Evolutionary conservation across 2,797 vertebrate genomes (phyloP).

Genomic region (Hoplostethus mediterraneus): DNA sequence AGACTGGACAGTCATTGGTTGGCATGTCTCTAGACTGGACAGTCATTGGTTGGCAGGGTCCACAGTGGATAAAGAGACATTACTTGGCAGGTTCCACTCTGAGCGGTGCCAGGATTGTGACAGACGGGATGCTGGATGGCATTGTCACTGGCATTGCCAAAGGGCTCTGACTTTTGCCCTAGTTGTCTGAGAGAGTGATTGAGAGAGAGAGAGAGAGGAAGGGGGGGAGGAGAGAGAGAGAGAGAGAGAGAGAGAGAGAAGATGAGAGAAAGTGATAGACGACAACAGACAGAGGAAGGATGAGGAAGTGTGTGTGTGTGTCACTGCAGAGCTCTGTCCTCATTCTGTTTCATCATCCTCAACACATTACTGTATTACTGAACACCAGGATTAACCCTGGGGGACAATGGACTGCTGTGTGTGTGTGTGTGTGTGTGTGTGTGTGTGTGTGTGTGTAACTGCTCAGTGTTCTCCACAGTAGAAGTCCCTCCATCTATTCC

Average conservation of each 20-base stretch:
- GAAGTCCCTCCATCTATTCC: not conserved
- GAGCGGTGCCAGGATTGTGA: slow-evolving; percentile 64
- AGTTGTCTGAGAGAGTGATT: slow-evolving; percentile 52
- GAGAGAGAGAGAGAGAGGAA: slow-evolving; percentile 1
- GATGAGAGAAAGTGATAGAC: not conserved
- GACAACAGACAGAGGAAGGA: not conserved
- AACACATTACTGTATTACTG: slow-evolving; percentile 13
- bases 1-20: no score
- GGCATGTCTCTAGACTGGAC: slow-evolving; percentile 17
- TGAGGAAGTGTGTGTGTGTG: not conserved
- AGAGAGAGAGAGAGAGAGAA: slow-evolving; percentile 12
- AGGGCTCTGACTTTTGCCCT: slow-evolving; percentile 68
- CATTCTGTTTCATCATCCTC: slow-evolving; percentile 20
- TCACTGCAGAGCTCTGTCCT: not conserved
- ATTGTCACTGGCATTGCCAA: slow-evolving; percentile 52
- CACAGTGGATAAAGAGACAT: slow-evolving; percentile 53
- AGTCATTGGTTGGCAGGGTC: slow-evolving; percentile 49
- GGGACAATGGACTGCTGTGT: slow-evolving; percentile 15
- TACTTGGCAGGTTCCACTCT: slow-evolving; percentile 57
- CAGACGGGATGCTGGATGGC: slow-evolving; percentile 66
- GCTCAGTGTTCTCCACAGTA: not conserved
- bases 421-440: not conserved
- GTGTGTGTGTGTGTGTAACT: not conserved
- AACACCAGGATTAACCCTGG: slow-evolving; percentile 16
- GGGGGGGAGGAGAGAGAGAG: slow-evolving; percentile 4